Conservation (phyloP, 2,888 invertebrate genomes). For the Geophilus truncorum region DNA sequence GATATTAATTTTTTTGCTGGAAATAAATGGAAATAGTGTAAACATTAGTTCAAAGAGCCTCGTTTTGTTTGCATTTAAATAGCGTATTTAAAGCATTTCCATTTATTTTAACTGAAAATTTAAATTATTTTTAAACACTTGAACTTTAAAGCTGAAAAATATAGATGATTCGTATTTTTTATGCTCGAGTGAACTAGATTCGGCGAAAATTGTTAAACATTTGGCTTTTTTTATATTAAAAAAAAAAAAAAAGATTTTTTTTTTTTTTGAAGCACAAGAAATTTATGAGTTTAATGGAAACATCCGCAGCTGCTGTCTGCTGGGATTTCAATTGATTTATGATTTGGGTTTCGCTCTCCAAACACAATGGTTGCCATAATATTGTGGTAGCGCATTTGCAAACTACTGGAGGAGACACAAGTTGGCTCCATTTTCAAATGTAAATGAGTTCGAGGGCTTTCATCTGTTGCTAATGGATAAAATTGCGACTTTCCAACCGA, state of each 20-base stretch:
- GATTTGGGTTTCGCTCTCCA: background rate
- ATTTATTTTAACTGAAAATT: too few relatives aligned
- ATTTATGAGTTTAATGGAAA: background rate
- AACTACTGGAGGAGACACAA: background rate
- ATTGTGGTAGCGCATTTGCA: background rate
- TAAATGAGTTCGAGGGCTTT: background rate
- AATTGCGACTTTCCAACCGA: background rate
- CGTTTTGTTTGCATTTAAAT: background rate
- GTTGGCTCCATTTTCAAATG: background rate
- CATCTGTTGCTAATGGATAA: background rate
- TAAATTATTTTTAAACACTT: too few relatives aligned
- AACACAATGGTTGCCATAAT: background rate
- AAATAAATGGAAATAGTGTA: background rate
- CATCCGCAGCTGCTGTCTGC: background rate
- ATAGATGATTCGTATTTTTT: background rate
- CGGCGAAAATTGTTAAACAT: background rate
- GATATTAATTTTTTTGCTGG: background rate
- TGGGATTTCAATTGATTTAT: background rate
- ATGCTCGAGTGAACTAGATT: too few relatives aligned
- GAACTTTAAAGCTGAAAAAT: too few relatives aligned
- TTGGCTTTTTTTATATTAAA: background rate
- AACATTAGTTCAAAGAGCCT: background rate
- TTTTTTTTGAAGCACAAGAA: too few relatives aligned
- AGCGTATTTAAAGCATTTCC: too few relatives aligned
- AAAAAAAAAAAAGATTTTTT: too few relatives aligned